Conservation (phyloP, 2,888 invertebrate species). For the Phragmatobia fuliginosa region DNA sequence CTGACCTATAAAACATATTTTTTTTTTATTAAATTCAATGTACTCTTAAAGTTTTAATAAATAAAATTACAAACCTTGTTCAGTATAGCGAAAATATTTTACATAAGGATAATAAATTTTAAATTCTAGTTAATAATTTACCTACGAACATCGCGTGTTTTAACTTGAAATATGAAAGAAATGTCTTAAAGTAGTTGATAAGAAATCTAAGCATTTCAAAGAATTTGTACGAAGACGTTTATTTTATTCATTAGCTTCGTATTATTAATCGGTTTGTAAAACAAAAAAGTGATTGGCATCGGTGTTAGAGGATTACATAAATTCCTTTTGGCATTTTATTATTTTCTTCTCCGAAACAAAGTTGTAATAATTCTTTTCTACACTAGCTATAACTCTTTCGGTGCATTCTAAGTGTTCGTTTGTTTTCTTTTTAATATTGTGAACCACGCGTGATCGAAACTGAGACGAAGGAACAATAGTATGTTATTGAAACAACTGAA, state of each 20-base stretch:
- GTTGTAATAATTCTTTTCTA: slow-evolving; percentile 34
- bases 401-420: slow-evolving; percentile 28
- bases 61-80: slow-evolving; percentile 8
- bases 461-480: slow-evolving; percentile 45
- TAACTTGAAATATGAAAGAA: slow-evolving; percentile 40
- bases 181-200: slow-evolving; percentile 48
- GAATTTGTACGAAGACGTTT: slow-evolving; percentile 30
- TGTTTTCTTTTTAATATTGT: slow-evolving; percentile 37
- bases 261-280: slow-evolving; percentile 21
- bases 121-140: slow-evolving; percentile 31
- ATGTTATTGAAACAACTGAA: slow-evolving; percentile 41
- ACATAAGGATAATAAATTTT: slow-evolving; percentile 23
- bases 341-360: slow-evolving; percentile 25
- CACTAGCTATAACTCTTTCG: slow-evolving; percentile 41
- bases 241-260: slow-evolving; percentile 38
- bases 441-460: slow-evolving; percentile 35
- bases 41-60: slow-evolving; percentile 5
- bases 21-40: slow-evolving; percentile 28
- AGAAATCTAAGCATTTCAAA: slow-evolving; percentile 31
- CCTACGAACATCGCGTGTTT: slow-evolving; percentile 37
- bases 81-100: slow-evolving; percentile 21
- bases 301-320: slow-evolving; percentile 20
- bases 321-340: slow-evolving; percentile 19
- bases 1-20: slow-evolving; percentile 44
- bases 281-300: slow-evolving; percentile 22